Percentiles rank a stretch among this genome's conserved stretches.
These are phyloP conservation scores for Salvelinus namaycush DNA, from an alignment of 2,113 vertebrate species.

Conservation along the genomic window DNA sequence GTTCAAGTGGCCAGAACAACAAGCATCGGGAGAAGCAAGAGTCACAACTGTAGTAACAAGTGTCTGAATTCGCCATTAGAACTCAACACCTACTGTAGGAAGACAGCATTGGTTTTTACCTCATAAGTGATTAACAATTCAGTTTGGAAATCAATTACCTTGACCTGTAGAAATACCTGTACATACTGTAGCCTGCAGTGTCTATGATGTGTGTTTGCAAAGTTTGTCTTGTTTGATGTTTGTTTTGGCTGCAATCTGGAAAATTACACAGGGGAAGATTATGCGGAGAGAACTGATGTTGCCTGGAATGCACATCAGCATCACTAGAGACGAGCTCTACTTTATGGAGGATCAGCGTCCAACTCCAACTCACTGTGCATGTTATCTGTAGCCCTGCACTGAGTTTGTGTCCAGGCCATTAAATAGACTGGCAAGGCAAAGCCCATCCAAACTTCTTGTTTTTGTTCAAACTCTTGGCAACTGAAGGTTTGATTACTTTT, in stretches of 20 bases:
- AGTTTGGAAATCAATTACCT: neutral
- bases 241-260: conserved; percentile 24
- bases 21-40: no score
- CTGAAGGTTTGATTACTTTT: neutral
- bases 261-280: conserved; percentile 20
- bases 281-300: conserved; percentile 14
- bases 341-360: neutral
- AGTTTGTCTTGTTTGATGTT: no score
- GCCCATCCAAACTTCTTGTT: neutral
- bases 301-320: conserved; percentile 39
- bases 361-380: neutral
- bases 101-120: no score
- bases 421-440: neutral
- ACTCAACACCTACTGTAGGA: no score
- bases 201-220: neutral
- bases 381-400: neutral
- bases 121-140: neutral
- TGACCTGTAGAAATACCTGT: neutral
- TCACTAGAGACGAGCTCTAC: conserved; percentile 5
- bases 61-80: no score
- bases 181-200: conserved; percentile 5
- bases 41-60: neutral
- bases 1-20: no score
- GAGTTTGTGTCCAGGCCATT: conserved; percentile 21
- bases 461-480: neutral